Base-by-base conservation (phyloP, 2,888 invertebrate genomes). In the Drosophila neotestacea region DNA sequence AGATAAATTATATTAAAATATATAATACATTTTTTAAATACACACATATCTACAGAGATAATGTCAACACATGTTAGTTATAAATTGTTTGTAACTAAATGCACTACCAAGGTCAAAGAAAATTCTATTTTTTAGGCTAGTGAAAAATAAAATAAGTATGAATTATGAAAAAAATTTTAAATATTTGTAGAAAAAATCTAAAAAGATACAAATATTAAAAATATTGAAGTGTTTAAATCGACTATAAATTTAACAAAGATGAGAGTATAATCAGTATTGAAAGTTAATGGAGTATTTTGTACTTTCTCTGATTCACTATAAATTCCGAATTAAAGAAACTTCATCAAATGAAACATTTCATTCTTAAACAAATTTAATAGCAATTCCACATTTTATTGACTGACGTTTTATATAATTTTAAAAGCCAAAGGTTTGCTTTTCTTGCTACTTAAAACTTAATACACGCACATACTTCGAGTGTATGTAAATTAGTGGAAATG, bases 401-500 rank as follows among this genome's bases (percentile, higher is more conserved):
- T 11, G 38, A 27, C 36, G 38, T 9, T 47, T 32, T 32, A 47
- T 32, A 13, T 47, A n/a, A 6, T 47, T 27, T 13, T 16, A 42
- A 30, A 32, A 38, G 41, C 22, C 4, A 10, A 34, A 16, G 22
- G 36, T n/a, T 27, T 42, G 22, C 4, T 47, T 16, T 6, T 59
- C 28, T 36, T n/a, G 32, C 22, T 22, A 41, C 70, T 16, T 16
- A 38, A 46, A 36, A 27, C 46, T 58, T 39, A 32, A 47, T 22
- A 41, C 41, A 54, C 36, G 10, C 30, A 54, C 16, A 13, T 34
- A 1, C 11, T 7, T 42, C 28, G 22, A 50, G 28, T 22, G 78
- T 78, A 55, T 66, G 70, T 75, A 71, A 79, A 81, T 81, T 79
- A 68, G 69, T 65, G 79, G 62, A 60, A 68, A 59, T 42, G 77